Base-by-base conservation (phyloP, 2,888 invertebrate species). In the Vandiemenella viatica region DNA sequence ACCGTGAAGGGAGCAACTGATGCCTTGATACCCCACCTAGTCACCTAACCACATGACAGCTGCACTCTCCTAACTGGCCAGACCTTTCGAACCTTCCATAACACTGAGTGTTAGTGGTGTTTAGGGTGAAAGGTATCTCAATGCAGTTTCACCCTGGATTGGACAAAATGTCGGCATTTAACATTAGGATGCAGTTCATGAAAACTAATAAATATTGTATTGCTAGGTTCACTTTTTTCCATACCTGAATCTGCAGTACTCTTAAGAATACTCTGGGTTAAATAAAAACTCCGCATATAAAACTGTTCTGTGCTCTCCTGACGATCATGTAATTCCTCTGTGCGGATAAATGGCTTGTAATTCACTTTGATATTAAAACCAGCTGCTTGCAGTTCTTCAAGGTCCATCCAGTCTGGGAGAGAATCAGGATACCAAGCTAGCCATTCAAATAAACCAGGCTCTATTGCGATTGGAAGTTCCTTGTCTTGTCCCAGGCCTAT, bases 381-480 rank as follows among this genome's bases (percentile, higher is more conserved):
- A 16, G 81, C 79, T 10, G 73, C 72, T 15, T 69, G 68, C 5
- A 91, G 66, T 61, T 92, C 91, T 1, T 75, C 70, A 0, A 73
- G 69, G 1, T 77, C 79, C 76, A 92, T 79, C 77, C 87, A 92
- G 17, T 77, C 75, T 3, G 87, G 88, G 59, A 78, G 67, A 1
- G 79, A 79, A 50, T 82, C 82, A 1, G 77, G 74, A 65, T 92
- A 89, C 93, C 93, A 95, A 23, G 81, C 79, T 61, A 90, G 74
- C 85, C 86, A 96, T 67, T 96, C 96, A 66, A 95, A 96, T 37
- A 96, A 68, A 0, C 88, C 90, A 0, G 92, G 91, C 62, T 96
- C 96, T 15, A 96, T 72, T 58, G 75, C 76, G 20, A 91, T 76
- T n/a, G 49, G 26, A 20, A 50, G 38, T 6, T 8, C 22, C 16